Evolutionary conservation across 2,797 vertebrate species (phyloP).

Genomic region (Chelon auratus): DNA sequence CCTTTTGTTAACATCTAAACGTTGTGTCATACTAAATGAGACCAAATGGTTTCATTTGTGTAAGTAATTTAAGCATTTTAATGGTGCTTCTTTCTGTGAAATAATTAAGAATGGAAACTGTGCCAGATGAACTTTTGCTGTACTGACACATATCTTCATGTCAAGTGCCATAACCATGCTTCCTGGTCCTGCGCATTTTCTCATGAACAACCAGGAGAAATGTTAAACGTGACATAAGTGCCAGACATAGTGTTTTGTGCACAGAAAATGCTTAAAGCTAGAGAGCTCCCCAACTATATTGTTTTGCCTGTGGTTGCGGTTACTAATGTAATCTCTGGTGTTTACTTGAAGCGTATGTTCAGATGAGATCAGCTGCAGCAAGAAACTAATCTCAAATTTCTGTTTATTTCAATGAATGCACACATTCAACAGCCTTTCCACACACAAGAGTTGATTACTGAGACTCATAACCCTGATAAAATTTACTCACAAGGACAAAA

Average conservation of each 20-base stretch:
- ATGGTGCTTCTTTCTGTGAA: neutral
- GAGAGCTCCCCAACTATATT: slow-evolving; percentile 3
- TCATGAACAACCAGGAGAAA: neutral
- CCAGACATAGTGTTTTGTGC: neutral
- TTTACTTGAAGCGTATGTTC: slow-evolving; percentile 2
- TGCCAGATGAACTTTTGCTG: neutral
- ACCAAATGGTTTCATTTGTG: slow-evolving; percentile 3
- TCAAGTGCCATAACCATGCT: no score
- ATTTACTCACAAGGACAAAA: slow-evolving; percentile 12
- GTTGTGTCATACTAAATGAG: neutral
- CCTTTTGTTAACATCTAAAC: slow-evolving; percentile 38
- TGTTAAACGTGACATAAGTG: neutral
- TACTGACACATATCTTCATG: neutral
- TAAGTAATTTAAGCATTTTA: slow-evolving; percentile 1
- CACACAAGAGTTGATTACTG: neutral
- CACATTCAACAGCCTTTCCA: neutral
- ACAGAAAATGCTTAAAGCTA: neutral
- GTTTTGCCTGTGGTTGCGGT: slow-evolving; percentile 7
- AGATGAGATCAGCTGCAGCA: neutral
- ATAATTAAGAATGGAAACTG: neutral
- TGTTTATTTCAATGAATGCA: slow-evolving; percentile 6
- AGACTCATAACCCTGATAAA: slow-evolving; percentile 26
- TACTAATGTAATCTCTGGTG: slow-evolving; percentile 29
- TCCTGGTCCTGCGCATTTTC: neutral
- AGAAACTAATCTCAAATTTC: slow-evolving; percentile 6